Evolutionary conservation across 2,888 invertebrate species (phyloP), one percentile per base, ranked within the genome.

Genomic region (Cataglyphis cursor): DNA sequence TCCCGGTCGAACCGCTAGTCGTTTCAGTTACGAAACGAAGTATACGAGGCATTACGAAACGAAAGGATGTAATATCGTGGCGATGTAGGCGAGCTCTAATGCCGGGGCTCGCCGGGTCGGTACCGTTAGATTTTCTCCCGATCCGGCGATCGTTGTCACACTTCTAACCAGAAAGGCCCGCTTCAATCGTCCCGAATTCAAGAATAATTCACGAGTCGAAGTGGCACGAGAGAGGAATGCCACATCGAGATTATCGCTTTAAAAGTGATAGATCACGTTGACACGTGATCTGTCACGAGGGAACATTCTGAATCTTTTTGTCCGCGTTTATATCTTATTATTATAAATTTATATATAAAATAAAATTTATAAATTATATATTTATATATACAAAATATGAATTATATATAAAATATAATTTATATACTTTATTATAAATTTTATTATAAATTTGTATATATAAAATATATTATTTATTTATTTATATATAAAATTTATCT

Each of bases 111-210:
- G 76, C 82, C 57, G 61, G 9, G 0, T 51, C 62, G 66, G 86
- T 93, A 93, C 94, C 94, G 94, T 94, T 93, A 93, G 93, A 93
- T 94, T 93, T 94, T 94, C 93, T 93, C 93, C 90, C 80, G 66
- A 73, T 28, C 8, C 65, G 74, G 72, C 61, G 87, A 85, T 84
- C 86, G 85, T 86, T 89, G 91, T 92, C 91, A 91, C 89, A 91
- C 89, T 91, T 92, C 87, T 88, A 90, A 90, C 89, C 83, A 68
- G 68, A 48, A 48, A 61, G 64, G 83, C 76, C 78, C 88, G 85
- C 84, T 84, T 65, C 24, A 15, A 76, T 72, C 57, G 78, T 44
- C 24, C 70, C 31, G 9, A 80, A 80, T 80, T 68, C 70, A 24
- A 24, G 54, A 76, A 66, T 76, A 65, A 54, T 57, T 57, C 70